Conservation (phyloP, 2,797 vertebrate genomes). For the Labroides dimidiatus region DNA sequence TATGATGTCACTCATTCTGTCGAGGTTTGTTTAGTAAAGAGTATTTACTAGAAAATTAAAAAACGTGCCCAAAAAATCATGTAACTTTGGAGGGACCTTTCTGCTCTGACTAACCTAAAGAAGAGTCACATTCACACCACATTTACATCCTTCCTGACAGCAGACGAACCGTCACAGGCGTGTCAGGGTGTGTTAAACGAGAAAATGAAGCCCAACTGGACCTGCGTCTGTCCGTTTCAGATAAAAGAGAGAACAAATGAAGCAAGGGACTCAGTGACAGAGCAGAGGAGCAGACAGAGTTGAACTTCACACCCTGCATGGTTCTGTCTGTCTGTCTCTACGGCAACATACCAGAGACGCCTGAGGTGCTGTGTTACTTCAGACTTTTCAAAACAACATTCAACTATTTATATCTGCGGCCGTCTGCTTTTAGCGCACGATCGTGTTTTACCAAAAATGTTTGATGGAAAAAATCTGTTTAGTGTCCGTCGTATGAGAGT, state of each 20-base stretch:
- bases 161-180: neutral
- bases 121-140: conserved; percentile 9
- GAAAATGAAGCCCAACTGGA: neutral
- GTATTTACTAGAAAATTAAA: neutral
- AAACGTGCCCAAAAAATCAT: neutral
- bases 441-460: neutral
- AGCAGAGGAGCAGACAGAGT: accelerated
- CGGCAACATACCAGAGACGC: conserved; percentile 11
- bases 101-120: neutral
- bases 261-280: neutral
- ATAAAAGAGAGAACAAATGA: conserved; percentile 4
- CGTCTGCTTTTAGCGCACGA: neutral
- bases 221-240: neutral
- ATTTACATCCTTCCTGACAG: conserved; percentile 15
- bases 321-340: conserved; percentile 14
- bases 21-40: neutral
- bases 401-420: neutral
- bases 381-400: conserved; percentile 1
- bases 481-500: neutral
- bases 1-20: neutral
- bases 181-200: neutral
- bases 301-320: conserved; percentile 1
- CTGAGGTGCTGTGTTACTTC: conserved; percentile 17
- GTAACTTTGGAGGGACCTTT: neutral
- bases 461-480: neutral